Percentiles rank a stretch among this genome's conserved stretches.
Evolutionary conservation across 2,113 vertebrate genomes (phyloP).

Genomic region (Gnathonemus longibarbis): DNA sequence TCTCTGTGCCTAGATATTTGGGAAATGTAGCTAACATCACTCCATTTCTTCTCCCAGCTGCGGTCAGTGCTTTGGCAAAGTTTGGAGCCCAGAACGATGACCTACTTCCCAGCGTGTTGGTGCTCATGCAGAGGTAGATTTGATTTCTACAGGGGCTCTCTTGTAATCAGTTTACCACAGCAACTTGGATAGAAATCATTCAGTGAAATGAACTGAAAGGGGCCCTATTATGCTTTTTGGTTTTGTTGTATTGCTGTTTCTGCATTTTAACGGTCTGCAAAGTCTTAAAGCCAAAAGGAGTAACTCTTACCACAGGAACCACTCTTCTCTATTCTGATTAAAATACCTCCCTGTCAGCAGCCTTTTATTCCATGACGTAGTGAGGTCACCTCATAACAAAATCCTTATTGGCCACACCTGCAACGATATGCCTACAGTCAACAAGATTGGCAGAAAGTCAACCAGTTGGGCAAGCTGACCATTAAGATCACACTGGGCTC

Average conservation of each 20-base stretch:
- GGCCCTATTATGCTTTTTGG: background rate
- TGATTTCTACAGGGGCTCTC: background rate
- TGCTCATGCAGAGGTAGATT: conserved; percentile 86
- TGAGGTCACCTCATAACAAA: background rate
- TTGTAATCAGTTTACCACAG: background rate
- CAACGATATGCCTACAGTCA: background rate
- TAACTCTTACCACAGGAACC: background rate
- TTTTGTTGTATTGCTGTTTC: background rate
- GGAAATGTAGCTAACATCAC: background rate
- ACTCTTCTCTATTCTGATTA: background rate
- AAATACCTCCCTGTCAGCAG: background rate
- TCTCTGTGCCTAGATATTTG: too few relatives aligned
- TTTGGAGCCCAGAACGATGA: conserved; percentile 96
- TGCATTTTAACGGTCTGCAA: background rate
- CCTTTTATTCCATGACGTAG: background rate
- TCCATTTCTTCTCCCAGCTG: conserved; percentile 56
- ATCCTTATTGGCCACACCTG: background rate
- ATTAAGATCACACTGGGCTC: background rate
- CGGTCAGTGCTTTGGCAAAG: conserved; percentile 91
- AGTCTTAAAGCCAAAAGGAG: background rate
- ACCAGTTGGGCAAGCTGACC: background rate
- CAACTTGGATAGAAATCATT: background rate
- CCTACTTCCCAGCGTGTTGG: conserved; percentile 88
- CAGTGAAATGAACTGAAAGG: background rate
- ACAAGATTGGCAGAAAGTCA: background rate